Percentiles rank a stretch among this genome's conserved stretches.
These are phyloP conservation scores for Neomicropteryx cornuta DNA, from an alignment of 1,140 invertebrate genomes.

Conservation along the genomic window DNA sequence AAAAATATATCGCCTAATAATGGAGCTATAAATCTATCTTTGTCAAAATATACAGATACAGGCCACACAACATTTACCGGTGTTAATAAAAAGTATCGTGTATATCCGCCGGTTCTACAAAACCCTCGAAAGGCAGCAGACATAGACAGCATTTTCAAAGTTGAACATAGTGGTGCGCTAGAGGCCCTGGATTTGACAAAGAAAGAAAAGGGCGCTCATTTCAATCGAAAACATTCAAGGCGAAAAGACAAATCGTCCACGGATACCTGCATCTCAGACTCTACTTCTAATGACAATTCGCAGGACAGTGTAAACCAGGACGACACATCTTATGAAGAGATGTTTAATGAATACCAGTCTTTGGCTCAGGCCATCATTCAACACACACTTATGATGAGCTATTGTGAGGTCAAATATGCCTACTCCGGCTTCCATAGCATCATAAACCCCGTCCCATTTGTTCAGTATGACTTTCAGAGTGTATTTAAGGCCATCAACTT, in stretches of 20 bases:
- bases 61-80: too few relatives aligned
- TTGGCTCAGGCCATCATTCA: constrained; percentile 24
- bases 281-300: neutral
- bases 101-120: too few relatives aligned
- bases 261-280: neutral
- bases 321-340: constrained; percentile 16
- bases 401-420: constrained; percentile 39
- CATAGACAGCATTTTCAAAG: too few relatives aligned
- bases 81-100: too few relatives aligned
- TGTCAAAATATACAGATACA: too few relatives aligned
- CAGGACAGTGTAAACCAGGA: neutral
- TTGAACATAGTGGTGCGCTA: constrained; percentile 2
- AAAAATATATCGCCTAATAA: too few relatives aligned
- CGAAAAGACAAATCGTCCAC: neutral
- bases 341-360: constrained; percentile 17
- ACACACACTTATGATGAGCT: constrained; percentile 27
- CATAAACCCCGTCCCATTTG: constrained; percentile 38
- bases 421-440: constrained; percentile 54
- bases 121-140: too few relatives aligned
- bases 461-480: constrained; percentile 20
- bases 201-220: too few relatives aligned
- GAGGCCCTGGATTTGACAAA: neutral
- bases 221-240: too few relatives aligned
- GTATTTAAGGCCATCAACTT: constrained; percentile 13
- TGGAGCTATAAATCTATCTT: too few relatives aligned